Conservation (phyloP, 2,888 invertebrate species). For the Tineola bisselliella region DNA sequence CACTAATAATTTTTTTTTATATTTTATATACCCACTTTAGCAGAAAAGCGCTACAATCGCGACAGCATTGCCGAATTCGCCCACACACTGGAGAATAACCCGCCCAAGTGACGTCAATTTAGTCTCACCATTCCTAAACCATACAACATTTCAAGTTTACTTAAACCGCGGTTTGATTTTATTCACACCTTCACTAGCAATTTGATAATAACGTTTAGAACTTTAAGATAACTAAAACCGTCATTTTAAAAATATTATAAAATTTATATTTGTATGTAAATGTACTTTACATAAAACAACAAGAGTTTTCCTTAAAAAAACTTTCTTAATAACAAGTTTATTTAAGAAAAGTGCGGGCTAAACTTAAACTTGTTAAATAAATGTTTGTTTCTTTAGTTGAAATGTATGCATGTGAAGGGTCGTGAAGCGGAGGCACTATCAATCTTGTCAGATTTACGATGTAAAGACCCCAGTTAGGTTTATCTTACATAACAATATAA, state of each 20-base stretch:
- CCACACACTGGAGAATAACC: conserved; percentile 1
- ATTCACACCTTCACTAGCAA: not conserved
- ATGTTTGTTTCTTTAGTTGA: not conserved
- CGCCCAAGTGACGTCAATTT: conserved; percentile 12
- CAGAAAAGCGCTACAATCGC: not conserved
- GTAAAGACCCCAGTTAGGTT: conserved; percentile 8
- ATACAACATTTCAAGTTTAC: not conserved
- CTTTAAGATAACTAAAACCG: not conserved
- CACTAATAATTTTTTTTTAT: too few species aligned
- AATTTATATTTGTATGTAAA: not conserved
- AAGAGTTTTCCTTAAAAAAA: not conserved
- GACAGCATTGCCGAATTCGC: conserved; percentile 3
- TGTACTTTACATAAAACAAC: not conserved
- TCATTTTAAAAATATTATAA: not conserved
- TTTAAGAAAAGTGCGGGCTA: not conserved
- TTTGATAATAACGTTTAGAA: not conserved
- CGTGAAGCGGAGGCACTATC: conserved; percentile 8
- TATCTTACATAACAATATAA: conserved; percentile 12
- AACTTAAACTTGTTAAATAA: too few species aligned
- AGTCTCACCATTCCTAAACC: not conserved
- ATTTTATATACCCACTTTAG: not conserved
- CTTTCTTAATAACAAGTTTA: not conserved
- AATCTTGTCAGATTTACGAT: conserved; percentile 15
- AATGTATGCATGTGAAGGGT: not conserved
- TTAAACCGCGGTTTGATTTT: not conserved